These are phyloP conservation scores for Ommatoiulus sabulosus DNA, from an alignment of 2,888 invertebrate genomes.

Conservation along the genomic window DNA sequence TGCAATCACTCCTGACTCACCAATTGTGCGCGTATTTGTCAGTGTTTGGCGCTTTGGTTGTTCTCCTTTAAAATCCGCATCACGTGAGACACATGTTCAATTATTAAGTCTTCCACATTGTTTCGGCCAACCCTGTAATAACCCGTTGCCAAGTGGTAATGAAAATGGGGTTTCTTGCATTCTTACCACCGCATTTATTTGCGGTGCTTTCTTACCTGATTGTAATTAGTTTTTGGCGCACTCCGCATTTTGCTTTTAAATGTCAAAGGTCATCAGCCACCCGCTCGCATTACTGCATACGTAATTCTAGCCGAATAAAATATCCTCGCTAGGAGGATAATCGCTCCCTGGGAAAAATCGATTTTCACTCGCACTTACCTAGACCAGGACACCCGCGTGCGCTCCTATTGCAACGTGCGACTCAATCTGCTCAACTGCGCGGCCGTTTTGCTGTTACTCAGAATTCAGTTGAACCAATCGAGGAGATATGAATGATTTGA, in stretches of 20 bases:
- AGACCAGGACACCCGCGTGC: conserved; percentile 35
- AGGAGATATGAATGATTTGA: conserved; percentile 31
- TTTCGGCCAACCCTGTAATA: neutral
- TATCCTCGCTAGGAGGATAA: conserved; percentile 10
- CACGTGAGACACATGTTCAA: neutral
- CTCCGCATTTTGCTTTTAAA: conserved; percentile 37
- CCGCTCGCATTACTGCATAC: conserved; percentile 32
- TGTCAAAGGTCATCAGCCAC: conserved; percentile 51
- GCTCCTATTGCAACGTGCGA: neutral
- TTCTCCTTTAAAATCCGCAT: neutral
- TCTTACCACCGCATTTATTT: conserved; percentile 22
- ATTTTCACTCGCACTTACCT: conserved; percentile 22
- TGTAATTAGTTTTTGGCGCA: conserved; percentile 5
- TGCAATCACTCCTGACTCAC: no score
- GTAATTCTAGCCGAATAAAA: conserved; percentile 41
- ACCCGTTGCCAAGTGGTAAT: conserved; percentile 7
- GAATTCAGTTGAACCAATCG: conserved; percentile 1
- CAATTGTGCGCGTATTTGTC: no score
- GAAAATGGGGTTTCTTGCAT: neutral
- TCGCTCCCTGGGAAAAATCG: conserved; percentile 48
- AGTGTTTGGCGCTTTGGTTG: neutral
- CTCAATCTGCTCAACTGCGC: conserved; percentile 38
- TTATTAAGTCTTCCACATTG: conserved; percentile 21
- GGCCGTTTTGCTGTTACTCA: neutral
- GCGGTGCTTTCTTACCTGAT: neutral